Evolutionary conservation across 1,140 invertebrate genomes (phyloP), one percentile per base, ranked within the genome.

Genomic region (Bombus superbus): DNA sequence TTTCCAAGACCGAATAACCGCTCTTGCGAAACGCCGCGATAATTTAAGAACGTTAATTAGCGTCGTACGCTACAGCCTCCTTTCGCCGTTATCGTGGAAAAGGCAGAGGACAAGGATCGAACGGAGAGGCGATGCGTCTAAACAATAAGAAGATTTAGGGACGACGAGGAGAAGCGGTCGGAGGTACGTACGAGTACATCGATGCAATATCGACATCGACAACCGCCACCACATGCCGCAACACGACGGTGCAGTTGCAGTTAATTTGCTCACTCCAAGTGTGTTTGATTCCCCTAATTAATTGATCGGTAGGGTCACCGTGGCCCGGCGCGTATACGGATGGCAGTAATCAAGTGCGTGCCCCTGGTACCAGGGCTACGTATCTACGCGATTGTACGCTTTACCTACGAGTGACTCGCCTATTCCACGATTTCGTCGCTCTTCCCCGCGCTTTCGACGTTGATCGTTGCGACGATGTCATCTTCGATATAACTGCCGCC

Each of bases 201-300:
- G 78, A 72, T 81, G 64, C n/a, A 66, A 87, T 86, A 73, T 79
- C 81, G 81, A 81, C 87, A 90, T 84, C 86, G 89, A 88, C 71
- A 85, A 89, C 91, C 89, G 89, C 89, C 86, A 92, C 92, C 94
- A 88, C 94, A 93, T 91, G 92, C 94, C 94, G 91, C 94, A 95
- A 93, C 92, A 91, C 93, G 86, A 92, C 89, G 87, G 88, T 93
- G 92, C 92, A 94, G 92, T 95, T 92, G 94, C 94, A 95, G 94
- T 95, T 95, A 95, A 95, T 95, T 95, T 95, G 94, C 93, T 92
- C 94, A 94, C 94, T 95, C 92, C 94, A 93, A 95, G 94, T 95
- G 95, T 93, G 94, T 95, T 95, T 95, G 94, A 95, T 95, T 95
- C 94, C 94, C 93, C 94, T 95, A 95, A 95, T 95, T 95, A 95